Base-by-base conservation (phyloP, 2,888 invertebrate genomes). In the Andrena minutula region DNA sequence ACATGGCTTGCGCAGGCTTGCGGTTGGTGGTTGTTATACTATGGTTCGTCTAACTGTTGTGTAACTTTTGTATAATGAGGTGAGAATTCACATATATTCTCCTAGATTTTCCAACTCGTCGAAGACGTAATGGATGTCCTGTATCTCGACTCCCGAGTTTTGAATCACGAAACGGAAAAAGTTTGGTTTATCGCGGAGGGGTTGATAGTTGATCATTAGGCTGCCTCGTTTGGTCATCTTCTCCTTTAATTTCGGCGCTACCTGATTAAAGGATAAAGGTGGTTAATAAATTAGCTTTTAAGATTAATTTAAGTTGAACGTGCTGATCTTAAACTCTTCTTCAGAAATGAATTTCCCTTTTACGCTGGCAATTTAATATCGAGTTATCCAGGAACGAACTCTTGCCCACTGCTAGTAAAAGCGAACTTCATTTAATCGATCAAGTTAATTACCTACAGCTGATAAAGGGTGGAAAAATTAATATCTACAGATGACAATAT, bases 141-240 rank as follows among this genome's bases (percentile, higher is more conserved):
- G 91, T 49, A 91, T 91, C 1, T 94, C 95, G 10, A 96, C 93
- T n/a, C 95, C 95, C 10, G 95, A 95, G 90, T 96, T 96, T 86
- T 96, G 96, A 1, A 94, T 93, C 51, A 96, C 96, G 90, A 96
- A 95, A 65, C 96, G 94, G 92, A 96, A 96, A 92, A 96, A 96
- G 91, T 96, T 96, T 0, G 96, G 96, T 61, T 95, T 93, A 12
- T 95, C 90, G 73, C 95, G 95, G 63, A 96, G 92, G 0, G 96
- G 96, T 92, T 96, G 96, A 90, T 96, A 96, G 63, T 95, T 95
- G 20, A 96, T 94, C 96, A 96, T 96, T 86, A 96, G 94, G 61
- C 95, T 95, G 6, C 96, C 96, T 73, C 95, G 94, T 88, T 95
- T 95, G 92, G 96, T 95, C 96, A 96, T 96, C 79, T 95, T 92